A percentile compares a stretch with the other conserved stretches of the same genome.
Conservation (phyloP, 2,797 vertebrate genomes). For the Sebastes vulpes region DNA sequence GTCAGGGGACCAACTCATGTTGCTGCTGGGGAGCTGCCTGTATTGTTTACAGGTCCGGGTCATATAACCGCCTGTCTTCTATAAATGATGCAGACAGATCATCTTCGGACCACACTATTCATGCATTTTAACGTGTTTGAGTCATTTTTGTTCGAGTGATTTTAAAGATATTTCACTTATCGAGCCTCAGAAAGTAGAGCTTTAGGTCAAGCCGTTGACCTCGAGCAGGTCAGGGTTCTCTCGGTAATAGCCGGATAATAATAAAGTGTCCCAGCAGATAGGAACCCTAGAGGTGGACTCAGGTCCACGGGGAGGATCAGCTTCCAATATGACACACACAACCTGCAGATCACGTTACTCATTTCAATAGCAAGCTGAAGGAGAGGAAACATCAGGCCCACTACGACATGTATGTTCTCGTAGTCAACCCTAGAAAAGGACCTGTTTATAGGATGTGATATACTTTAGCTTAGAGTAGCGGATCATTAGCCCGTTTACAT, state of each 20-base stretch:
- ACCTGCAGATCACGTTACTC: conserved; percentile 32
- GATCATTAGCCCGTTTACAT: neutral
- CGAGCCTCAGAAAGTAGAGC: neutral
- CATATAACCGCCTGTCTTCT: neutral
- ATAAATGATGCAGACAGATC: neutral
- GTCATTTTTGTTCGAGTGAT: neutral
- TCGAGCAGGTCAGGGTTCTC: neutral
- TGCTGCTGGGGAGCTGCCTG: neutral
- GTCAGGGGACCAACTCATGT: neutral
- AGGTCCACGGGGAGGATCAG: conserved; percentile 32
- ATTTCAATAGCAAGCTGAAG: neutral
- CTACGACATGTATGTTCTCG: neutral
- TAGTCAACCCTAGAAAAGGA: too few species aligned
- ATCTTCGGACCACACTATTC: neutral
- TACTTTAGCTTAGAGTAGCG: neutral
- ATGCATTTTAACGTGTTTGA: neutral
- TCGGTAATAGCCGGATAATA: neutral
- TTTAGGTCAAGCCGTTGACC: neutral
- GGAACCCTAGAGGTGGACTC: conserved; percentile 27
- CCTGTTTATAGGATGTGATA: too few species aligned
- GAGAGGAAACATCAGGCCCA: neutral
- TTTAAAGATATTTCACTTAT: neutral
- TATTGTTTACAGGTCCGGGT: neutral
- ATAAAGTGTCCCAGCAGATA: neutral
- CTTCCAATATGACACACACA: conserved; percentile 19